A percentile compares a stretch with the other conserved stretches of the same genome.
These are phyloP conservation scores for Sycophila texana DNA, from an alignment of 2,888 invertebrate species.

Conservation along the genomic window DNA sequence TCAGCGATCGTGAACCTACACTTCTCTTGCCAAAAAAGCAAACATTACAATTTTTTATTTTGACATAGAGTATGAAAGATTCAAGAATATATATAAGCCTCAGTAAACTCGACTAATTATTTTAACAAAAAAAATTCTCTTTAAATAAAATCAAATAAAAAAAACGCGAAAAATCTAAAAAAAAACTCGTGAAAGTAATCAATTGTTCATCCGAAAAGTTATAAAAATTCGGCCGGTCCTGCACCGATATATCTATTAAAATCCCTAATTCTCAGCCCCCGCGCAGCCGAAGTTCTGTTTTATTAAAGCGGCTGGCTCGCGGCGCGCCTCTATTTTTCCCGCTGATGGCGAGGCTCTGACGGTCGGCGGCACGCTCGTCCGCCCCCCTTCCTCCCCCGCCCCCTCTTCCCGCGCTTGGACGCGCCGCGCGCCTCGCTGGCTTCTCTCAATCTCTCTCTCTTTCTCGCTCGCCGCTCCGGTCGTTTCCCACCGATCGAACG, in stretches of 20 bases:
- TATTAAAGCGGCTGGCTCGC: constrained; percentile 1
- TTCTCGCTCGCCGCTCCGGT: background rate
- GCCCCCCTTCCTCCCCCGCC: constrained; percentile 13
- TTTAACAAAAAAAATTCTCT: too few relatives aligned
- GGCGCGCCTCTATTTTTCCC: constrained; percentile 16
- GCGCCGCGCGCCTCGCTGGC: background rate
- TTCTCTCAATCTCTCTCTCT: too few relatives aligned
- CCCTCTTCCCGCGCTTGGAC: background rate
- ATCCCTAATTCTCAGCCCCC: background rate
- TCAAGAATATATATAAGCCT: too few relatives aligned
- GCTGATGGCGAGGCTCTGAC: constrained; percentile 23
- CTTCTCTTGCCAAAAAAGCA: too few relatives aligned
- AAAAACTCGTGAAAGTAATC: background rate
- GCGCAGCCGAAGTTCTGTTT: background rate
- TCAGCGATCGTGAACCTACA: too few relatives aligned
- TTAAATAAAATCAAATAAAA: background rate
- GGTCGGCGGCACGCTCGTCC: constrained; percentile 32
- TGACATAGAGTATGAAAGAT: too few relatives aligned
- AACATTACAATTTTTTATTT: too few relatives aligned
- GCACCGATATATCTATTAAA: too few relatives aligned
- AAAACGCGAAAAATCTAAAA: background rate
- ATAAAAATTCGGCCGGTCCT: too few relatives aligned
- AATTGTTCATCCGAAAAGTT: too few relatives aligned
- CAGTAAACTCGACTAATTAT: too few relatives aligned
- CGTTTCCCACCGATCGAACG: constrained; percentile 3